Base-by-base conservation (phyloP, 2,888 invertebrate species). In the Papilio elwesi region DNA sequence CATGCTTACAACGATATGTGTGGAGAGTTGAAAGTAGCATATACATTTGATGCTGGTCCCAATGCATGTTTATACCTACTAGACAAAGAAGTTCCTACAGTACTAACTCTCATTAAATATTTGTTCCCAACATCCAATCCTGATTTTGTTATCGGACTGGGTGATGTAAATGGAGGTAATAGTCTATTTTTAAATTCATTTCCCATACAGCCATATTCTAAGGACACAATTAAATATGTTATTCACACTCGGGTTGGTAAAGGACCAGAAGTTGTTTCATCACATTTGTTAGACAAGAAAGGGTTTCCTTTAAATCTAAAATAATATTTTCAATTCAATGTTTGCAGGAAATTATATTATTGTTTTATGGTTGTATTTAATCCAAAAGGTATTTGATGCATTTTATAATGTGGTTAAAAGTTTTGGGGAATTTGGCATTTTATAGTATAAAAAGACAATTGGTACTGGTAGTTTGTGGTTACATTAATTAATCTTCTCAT, bases 11-110 rank as follows among this genome's bases (percentile, higher is more conserved):
- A 99, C 89, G 92, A 95, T 59, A 87, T 94, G 43, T 94, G 92
- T 81, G 95, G 95, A n/a, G 87, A 92, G 75, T 87, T 91, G 16
- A 96, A 95, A 90, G 97, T 98, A 9, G 98, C 98, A 0, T 99
- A 99, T 86, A 99, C 99, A 15, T 99, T 98, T 94, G 99, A 99
- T 95, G 99, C 99, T 70, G 99, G 99, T 7, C 97, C 99, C 66
- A 99, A 99, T 94, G 98, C 98, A 6, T 98, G 98, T 87, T 89
- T 99, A 0, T 99, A 97, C 90, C 89, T 98, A 15, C 89, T 97
- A 66, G 96, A 97, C 78, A 91, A 96, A 75, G 95, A 97, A 86
- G 96, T 98, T 0, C 92, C 96, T 0, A 94, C 95, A 81, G 93
- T 98, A 12, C 74, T 97, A 38, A 90, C 95, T 47, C 86, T 97